Conservation (phyloP, 2,797 vertebrate genomes). For the Telmatherina bonti region DNA sequence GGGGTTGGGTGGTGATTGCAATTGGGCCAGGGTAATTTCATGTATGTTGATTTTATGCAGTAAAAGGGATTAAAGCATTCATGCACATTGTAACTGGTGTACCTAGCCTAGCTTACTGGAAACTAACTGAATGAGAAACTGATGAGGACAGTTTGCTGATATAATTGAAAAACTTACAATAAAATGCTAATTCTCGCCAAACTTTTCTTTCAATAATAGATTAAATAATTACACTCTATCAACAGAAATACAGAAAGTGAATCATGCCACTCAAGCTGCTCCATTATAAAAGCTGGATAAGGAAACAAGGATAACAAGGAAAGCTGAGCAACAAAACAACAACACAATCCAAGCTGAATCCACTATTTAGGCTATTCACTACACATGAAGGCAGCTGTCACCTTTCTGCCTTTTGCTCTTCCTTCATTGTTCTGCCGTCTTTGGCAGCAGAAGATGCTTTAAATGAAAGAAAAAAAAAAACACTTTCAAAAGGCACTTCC, state of each 20-base stretch:
- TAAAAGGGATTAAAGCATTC: too few relatives aligned
- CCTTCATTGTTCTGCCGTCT: slow-evolving; percentile 23
- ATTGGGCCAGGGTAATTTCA: too few relatives aligned
- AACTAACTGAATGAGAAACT: too few relatives aligned
- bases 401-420: slow-evolving; percentile 9
- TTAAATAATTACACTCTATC: too few relatives aligned
- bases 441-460: slow-evolving; percentile 11
- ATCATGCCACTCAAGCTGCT: too few relatives aligned
- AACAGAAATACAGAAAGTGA: too few relatives aligned
- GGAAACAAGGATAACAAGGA: not conserved
- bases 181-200: not conserved
- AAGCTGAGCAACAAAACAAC: not conserved
- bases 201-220: not conserved
- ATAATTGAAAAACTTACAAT: not conserved
- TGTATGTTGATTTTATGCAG: too few relatives aligned
- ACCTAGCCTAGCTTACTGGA: too few relatives aligned
- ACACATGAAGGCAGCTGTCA: slow-evolving; percentile 8
- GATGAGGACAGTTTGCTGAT: not conserved
- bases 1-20: too few relatives aligned
- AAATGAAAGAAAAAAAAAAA: slow-evolving; percentile 16
- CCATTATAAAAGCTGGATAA: too few relatives aligned
- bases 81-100: too few relatives aligned
- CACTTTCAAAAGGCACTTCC: slow-evolving; percentile 35
- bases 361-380: slow-evolving; percentile 1
- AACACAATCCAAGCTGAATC: not conserved